These are phyloP conservation scores for Bemisia tabaci DNA, from an alignment of 1,140 invertebrate species.

Conservation along the genomic window DNA sequence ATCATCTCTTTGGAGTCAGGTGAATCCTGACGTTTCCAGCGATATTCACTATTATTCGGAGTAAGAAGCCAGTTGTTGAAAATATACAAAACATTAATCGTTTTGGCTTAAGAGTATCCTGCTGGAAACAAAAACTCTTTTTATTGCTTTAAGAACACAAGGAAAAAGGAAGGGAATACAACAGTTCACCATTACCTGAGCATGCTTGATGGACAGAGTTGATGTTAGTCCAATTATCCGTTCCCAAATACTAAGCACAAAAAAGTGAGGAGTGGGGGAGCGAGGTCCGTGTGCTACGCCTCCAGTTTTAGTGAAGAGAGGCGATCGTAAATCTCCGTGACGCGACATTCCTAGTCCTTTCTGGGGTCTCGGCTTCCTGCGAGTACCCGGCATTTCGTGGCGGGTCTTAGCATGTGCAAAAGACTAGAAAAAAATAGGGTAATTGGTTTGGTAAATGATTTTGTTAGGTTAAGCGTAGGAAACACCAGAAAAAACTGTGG, in stretches of 20 bases:
- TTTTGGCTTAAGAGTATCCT: too few species aligned
- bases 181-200: conserved; percentile 56
- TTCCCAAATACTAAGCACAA: conserved; percentile 68
- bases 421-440: conserved; percentile 57
- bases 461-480: too few species aligned
- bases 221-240: conserved; percentile 66
- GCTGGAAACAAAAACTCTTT: too few species aligned
- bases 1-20: too few species aligned
- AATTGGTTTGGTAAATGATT: too few species aligned
- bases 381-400: conserved; percentile 75
- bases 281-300: conserved; percentile 77
- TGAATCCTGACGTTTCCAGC: too few species aligned
- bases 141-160: too few species aligned
- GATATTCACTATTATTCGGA: too few species aligned
- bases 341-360: conserved; percentile 76
- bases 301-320: conserved; percentile 55
- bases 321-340: conserved; percentile 82
- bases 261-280: conserved; percentile 77
- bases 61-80: too few species aligned
- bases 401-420: conserved; percentile 51
- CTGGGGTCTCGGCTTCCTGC: conserved; percentile 87
- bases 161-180: too few species aligned
- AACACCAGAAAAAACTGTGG: too few species aligned
- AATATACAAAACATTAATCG: too few species aligned
- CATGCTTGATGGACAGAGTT: conserved; percentile 77